Evolutionary conservation across 2,888 invertebrate genomes (phyloP).

Genomic region (Tineola bisselliella): DNA sequence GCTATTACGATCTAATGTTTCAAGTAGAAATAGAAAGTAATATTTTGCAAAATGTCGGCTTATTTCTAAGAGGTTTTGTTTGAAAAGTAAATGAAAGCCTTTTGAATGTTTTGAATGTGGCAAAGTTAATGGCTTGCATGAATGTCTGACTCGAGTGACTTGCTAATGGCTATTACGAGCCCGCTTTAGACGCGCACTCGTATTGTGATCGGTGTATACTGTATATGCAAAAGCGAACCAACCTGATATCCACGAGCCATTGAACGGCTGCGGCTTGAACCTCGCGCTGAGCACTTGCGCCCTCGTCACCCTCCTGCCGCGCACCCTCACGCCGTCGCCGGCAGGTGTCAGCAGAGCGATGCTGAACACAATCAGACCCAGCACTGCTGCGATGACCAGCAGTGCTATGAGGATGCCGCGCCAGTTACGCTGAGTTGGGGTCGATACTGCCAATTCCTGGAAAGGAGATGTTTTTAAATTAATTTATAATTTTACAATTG

Average conservation of each 20-base stretch:
- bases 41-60: no score
- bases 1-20: no score
- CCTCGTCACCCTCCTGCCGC: slow-evolving; percentile 74
- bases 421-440: slow-evolving; percentile 92
- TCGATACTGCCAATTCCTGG: slow-evolving; percentile 89
- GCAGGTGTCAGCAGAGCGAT: slow-evolving; percentile 89
- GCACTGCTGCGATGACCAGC: slow-evolving; percentile 88
- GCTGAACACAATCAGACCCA: slow-evolving; percentile 89
- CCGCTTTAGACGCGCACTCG: no score
- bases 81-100: background rate
- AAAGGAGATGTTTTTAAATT: background rate
- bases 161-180: background rate
- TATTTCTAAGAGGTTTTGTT: no score
- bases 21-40: no score
- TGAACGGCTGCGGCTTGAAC: slow-evolving; percentile 71
- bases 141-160: background rate
- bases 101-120: no score
- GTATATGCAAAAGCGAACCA: no score
- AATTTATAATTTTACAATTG: no score
- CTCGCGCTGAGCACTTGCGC: slow-evolving; percentile 72
- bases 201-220: no score
- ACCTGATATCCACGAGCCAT: slow-evolving; percentile 82
- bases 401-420: slow-evolving; percentile 92
- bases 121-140: background rate
- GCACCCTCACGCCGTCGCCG: slow-evolving; percentile 74